Percentiles rank a stretch among this genome's conserved stretches.
Evolutionary conservation across 2,113 vertebrate genomes (phyloP).

Genomic region (Eulacestoma nigropectus): DNA sequence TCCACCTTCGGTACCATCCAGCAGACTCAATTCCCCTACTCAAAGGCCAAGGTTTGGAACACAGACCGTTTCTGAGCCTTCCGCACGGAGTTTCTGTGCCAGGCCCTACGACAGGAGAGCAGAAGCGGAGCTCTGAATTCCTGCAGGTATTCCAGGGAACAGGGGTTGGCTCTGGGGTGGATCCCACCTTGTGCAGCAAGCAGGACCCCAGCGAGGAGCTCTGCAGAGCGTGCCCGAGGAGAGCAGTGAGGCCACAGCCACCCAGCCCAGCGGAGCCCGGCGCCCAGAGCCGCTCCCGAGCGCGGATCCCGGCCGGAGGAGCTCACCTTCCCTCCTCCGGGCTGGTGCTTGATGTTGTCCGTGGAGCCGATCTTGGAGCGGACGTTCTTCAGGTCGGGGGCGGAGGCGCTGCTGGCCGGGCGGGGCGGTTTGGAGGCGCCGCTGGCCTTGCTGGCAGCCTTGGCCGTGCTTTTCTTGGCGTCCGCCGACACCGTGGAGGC

Average conservation of each 20-base stretch:
- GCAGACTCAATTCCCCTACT: background rate
- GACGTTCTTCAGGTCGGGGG: constrained; percentile 79
- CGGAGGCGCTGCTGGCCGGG: constrained; percentile 56
- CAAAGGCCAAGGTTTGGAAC: background rate
- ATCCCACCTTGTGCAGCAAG: background rate
- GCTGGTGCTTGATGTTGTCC: constrained; percentile 91
- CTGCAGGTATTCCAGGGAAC: background rate
- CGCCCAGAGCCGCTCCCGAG: background rate
- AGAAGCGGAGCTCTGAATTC: background rate
- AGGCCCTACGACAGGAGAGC: rapidly evolving
- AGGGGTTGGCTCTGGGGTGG: background rate
- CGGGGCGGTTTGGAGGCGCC: constrained; percentile 55
- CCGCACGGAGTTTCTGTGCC: background rate
- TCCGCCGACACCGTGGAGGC: constrained; percentile 40
- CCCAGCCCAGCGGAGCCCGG: background rate
- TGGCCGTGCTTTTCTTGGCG: constrained; percentile 75
- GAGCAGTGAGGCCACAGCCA: background rate
- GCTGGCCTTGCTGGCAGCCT: background rate
- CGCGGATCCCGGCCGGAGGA: no score
- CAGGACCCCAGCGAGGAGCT: background rate
- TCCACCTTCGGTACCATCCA: background rate
- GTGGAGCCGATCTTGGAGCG: constrained; percentile 93
- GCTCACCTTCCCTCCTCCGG: constrained; percentile 91
- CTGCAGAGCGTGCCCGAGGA: background rate
- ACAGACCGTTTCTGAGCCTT: rapidly evolving